These are phyloP conservation scores for Caenorhabditis sp. DNA, from an alignment of 2,888 invertebrate species.

Conservation along the genomic window DNA sequence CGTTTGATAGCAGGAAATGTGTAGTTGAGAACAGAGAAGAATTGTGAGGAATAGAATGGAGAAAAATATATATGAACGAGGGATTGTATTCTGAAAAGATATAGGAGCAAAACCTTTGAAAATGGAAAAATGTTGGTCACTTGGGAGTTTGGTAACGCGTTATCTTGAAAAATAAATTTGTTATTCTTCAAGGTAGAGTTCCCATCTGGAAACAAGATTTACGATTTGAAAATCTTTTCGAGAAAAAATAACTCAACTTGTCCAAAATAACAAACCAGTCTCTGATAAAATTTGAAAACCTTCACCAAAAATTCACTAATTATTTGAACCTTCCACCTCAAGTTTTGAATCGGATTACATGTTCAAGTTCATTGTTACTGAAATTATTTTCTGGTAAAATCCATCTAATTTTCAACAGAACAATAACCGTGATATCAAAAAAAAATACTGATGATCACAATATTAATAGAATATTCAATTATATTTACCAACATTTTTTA, in stretches of 20 bases:
- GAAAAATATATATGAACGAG: not conserved
- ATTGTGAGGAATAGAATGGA: not conserved
- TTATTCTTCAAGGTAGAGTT: not conserved
- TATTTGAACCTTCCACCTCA: too few species aligned
- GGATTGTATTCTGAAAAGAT: not conserved
- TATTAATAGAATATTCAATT: slow-evolving; percentile 41
- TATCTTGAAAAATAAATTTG: not conserved
- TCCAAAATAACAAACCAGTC: too few species aligned
- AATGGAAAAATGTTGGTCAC: too few species aligned
- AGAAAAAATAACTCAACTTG: too few species aligned
- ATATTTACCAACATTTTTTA: slow-evolving; percentile 24
- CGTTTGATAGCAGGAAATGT: slow-evolving; percentile 1
- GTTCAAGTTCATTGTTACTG: too few species aligned
- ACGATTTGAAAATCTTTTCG: not conserved
- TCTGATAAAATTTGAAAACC: too few species aligned
- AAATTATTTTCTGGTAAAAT: too few species aligned
- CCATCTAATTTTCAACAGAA: too few species aligned
- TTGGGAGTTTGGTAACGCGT: not conserved
- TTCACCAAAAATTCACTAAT: too few species aligned
- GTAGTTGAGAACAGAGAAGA: not conserved
- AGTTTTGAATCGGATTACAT: too few species aligned
- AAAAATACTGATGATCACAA: slow-evolving; percentile 25
- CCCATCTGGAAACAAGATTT: not conserved
- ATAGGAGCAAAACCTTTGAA: too few species aligned
- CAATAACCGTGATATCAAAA: not conserved